phyloP scores from a whole-genome alignment of 2,888 invertebrate genomes.

The Aethes cnicana region DNA sequence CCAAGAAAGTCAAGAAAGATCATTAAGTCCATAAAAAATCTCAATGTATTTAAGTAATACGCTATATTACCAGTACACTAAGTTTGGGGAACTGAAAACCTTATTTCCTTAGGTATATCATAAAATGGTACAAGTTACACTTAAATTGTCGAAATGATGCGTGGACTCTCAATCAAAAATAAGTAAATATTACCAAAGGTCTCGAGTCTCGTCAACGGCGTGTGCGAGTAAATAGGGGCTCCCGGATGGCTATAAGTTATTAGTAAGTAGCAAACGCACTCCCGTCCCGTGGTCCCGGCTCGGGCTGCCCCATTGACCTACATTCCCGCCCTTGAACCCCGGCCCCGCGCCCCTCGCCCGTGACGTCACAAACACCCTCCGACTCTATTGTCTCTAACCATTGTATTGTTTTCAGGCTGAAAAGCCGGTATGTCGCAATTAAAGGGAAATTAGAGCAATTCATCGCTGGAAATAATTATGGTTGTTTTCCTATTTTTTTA shows the following conservation, averaged over 20 bases:
- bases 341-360: constrained; percentile 50
- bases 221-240: constrained; percentile 7
- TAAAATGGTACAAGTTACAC: background rate
- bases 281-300: constrained; percentile 42
- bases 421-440: constrained; percentile 39
- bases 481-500: too few species aligned
- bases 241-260: constrained; percentile 14
- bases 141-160: background rate
- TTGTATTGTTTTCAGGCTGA: constrained; percentile 44
- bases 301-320: constrained; percentile 70
- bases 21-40: too few species aligned
- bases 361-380: constrained; percentile 70
- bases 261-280: constrained; percentile 41
- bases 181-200: background rate
- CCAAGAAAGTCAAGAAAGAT: too few species aligned
- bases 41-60: too few species aligned
- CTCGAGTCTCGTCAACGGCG: background rate
- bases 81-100: too few species aligned
- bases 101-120: background rate
- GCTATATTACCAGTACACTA: too few species aligned
- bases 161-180: too few species aligned
- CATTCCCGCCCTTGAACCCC: constrained; percentile 76
- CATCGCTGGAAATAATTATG: too few species aligned
- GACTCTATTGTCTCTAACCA: constrained; percentile 51
- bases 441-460: constrained; percentile 14